phyloP scores from a whole-genome alignment of 2,113 vertebrate species.

The Hystrix cristata region DNA sequence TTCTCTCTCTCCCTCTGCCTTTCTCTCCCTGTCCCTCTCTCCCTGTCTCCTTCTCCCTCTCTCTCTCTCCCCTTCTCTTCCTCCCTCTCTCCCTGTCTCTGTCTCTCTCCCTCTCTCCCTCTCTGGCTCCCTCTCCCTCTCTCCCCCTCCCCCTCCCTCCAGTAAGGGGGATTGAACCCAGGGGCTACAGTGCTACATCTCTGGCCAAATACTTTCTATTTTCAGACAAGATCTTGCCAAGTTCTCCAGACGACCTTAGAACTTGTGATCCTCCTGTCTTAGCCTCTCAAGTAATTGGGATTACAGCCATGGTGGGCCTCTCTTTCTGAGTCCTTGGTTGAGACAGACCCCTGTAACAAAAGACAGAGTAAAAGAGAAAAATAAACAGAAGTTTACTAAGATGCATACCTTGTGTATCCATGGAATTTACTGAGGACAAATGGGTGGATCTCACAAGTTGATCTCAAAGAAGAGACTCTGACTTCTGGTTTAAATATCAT shows the following conservation, averaged over 20 bases:
- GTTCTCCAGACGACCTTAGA: background rate
- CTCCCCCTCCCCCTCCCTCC: background rate
- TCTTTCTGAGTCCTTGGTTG: background rate
- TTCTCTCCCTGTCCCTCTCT: background rate
- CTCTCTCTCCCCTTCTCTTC: background rate
- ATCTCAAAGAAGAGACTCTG: background rate
- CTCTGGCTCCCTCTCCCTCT: background rate
- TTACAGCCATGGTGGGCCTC: background rate
- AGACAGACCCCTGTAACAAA: background rate
- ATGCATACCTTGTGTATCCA: background rate
- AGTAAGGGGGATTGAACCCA: background rate
- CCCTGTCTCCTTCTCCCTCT: background rate
- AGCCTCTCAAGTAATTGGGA: background rate
- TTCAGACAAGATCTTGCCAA: background rate
- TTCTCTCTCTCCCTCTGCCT: background rate
- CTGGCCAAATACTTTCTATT: background rate
- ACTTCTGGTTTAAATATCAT: background rate
- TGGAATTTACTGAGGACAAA: background rate
- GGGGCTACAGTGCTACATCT: background rate
- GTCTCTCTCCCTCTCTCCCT: background rate
- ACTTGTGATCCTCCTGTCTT: background rate
- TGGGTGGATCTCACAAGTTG: background rate
- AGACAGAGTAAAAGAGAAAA: slow-evolving; percentile 15
- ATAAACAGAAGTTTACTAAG: background rate
- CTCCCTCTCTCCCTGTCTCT: background rate